phyloP scores from a whole-genome alignment of 2,113 vertebrate genomes.

The Origma solitaria region DNA sequence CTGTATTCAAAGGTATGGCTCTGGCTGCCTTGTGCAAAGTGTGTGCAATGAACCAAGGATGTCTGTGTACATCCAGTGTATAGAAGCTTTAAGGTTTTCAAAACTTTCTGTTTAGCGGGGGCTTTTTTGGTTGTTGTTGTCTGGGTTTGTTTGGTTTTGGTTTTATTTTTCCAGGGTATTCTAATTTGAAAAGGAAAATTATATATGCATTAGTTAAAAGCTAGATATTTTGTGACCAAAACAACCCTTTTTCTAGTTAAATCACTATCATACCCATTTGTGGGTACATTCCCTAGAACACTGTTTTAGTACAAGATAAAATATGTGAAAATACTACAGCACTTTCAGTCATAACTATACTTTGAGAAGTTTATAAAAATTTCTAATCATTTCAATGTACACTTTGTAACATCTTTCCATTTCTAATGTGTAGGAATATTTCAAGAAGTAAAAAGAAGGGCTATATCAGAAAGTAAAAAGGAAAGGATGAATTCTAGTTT shows the following conservation, averaged over 20 bases:
- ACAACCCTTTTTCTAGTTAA: background rate
- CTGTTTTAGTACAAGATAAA: background rate
- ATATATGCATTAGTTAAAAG: background rate
- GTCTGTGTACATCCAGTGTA: background rate
- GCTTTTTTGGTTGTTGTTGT: background rate
- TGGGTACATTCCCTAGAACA: background rate
- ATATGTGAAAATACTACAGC: background rate
- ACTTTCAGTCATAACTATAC: background rate
- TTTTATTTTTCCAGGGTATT: background rate
- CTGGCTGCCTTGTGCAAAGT: background rate
- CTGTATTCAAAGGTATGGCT: background rate
- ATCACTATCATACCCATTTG: background rate
- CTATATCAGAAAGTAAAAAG: background rate
- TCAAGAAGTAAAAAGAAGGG: background rate
- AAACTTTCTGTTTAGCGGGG: background rate
- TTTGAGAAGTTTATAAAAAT: background rate
- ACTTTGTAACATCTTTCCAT: background rate
- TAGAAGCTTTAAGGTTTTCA: background rate
- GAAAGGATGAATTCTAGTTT: background rate
- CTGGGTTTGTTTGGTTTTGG: accelerated
- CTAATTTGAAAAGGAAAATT: background rate
- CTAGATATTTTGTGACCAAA: background rate
- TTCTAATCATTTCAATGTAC: background rate
- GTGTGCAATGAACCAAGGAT: background rate
- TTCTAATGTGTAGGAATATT: background rate